Conservation (phyloP, 2,113 vertebrate genomes). For the Melanotaenia duboulayi region DNA sequence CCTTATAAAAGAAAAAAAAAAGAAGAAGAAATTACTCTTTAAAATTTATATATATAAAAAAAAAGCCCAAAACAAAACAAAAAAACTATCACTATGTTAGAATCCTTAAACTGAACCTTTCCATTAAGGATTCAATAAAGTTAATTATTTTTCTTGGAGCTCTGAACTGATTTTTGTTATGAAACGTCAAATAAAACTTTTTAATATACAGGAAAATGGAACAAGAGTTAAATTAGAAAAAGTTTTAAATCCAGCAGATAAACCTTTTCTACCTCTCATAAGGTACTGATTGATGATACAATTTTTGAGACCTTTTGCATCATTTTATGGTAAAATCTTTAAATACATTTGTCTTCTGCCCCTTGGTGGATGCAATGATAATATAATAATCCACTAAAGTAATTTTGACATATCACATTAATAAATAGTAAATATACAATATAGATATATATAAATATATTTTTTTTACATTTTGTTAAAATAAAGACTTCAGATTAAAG, state of each 20-base stretch:
- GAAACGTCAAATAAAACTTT: constrained; percentile 5
- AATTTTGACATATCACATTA: too few relatives aligned
- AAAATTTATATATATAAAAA: neutral
- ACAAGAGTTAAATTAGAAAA: constrained; percentile 2
- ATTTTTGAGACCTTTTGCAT: too few relatives aligned
- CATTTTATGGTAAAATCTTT: too few relatives aligned
- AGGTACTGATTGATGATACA: too few relatives aligned
- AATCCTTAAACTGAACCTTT: neutral
- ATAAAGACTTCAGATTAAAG: too few relatives aligned
- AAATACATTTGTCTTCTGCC: too few relatives aligned
- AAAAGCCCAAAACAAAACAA: neutral
- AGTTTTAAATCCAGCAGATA: neutral
- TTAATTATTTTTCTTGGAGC: constrained; percentile 9
- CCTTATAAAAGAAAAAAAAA: neutral
- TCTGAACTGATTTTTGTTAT: neutral
- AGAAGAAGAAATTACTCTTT: neutral
- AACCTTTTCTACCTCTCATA: constrained; percentile 3
- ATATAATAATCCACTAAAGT: too few relatives aligned
- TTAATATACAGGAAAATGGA: constrained; percentile 11
- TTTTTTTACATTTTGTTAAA: neutral
- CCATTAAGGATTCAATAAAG: neutral
- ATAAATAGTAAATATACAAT: too few relatives aligned
- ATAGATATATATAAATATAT: too few relatives aligned
- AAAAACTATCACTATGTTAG: neutral
- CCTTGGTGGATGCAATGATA: too few relatives aligned